Base-by-base conservation (phyloP, 2,797 vertebrate genomes). In the Urosaurus nigricauda region DNA sequence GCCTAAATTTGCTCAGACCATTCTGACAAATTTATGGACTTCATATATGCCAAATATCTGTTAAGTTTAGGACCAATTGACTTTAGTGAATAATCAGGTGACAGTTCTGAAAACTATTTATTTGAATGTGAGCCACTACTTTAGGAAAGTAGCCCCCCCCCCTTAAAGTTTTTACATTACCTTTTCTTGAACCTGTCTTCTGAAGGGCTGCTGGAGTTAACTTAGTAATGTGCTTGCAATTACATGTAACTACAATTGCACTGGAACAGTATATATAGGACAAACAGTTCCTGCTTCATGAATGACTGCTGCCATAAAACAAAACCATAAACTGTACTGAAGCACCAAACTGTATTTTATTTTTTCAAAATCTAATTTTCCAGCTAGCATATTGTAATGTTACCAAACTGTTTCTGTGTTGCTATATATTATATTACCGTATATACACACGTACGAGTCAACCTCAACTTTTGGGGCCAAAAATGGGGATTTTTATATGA, bases 231-330 rank as follows among this genome's bases (percentile, higher is more conserved):
- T 51, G 47, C 47, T 51, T 51, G 9, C 9, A 51, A 51, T 51
- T 51, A 9, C 7, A 51, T 51, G 47, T 51, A 9, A 7, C 11
- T 51, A 51, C 47, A 51, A 32, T 43, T 68, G 24, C 60, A 65
- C 26, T 83, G 60, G 40, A 68, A 63, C 16, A 29, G 24, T 60
- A 83, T 83, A 65, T 83, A 83, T 68, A 83, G 81, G 37, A 47
- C 26, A 63, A 68, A 40, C 58, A 82, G 58, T 82, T 82, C 80
- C 80, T 63, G 58, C 58, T 82, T 82, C 35, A 24, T 63, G 12
- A 82, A 65, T 43, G 35, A 24, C n/a, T 60, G 56, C 79, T 60
- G 12, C 79, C 8, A 60, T 40, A 37, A 63, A 37, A 24, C 8
- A 58, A 26, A 5, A 13, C 24, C 13, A 14, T 3, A 37, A 35